A percentile compares a stretch with the other conserved stretches of the same genome.
Conservation (phyloP, 2,113 vertebrate genomes). For the Rutilus rutilus region DNA sequence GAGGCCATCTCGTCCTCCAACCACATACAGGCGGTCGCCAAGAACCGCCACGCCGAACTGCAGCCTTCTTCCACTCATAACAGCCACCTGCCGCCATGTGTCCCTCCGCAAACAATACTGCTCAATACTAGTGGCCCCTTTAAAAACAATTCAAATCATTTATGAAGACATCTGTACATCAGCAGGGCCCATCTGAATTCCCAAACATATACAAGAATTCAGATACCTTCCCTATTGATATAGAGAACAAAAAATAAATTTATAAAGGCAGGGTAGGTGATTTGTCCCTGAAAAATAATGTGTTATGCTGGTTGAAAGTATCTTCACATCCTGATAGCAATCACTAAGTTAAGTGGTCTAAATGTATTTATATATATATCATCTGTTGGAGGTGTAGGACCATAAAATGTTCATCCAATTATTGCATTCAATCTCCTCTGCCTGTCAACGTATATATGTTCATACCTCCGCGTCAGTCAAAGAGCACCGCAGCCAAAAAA, state of each 20-base stretch:
- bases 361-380: too few relatives aligned
- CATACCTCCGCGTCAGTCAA: too few relatives aligned
- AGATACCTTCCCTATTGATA: too few relatives aligned
- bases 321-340: too few relatives aligned
- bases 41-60: constrained; percentile 96
- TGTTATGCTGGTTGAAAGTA: too few relatives aligned
- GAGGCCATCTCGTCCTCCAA: constrained; percentile 94
- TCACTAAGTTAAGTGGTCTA: too few relatives aligned
- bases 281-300: too few relatives aligned
- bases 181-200: background rate
- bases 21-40: constrained; percentile 92
- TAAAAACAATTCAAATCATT: constrained; percentile 7
- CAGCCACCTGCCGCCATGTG: constrained; percentile 92
- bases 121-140: constrained; percentile 97
- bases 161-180: background rate
- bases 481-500: too few relatives aligned
- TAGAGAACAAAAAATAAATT: background rate
- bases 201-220: background rate
- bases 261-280: background rate
- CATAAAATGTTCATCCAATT: too few relatives aligned
- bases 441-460: too few relatives aligned
- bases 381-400: too few relatives aligned
- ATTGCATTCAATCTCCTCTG: too few relatives aligned
- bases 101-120: constrained; percentile 95
- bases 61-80: constrained; percentile 93